Base-by-base conservation (phyloP, 2,888 invertebrate genomes). In the Machimus atricapillus region DNA sequence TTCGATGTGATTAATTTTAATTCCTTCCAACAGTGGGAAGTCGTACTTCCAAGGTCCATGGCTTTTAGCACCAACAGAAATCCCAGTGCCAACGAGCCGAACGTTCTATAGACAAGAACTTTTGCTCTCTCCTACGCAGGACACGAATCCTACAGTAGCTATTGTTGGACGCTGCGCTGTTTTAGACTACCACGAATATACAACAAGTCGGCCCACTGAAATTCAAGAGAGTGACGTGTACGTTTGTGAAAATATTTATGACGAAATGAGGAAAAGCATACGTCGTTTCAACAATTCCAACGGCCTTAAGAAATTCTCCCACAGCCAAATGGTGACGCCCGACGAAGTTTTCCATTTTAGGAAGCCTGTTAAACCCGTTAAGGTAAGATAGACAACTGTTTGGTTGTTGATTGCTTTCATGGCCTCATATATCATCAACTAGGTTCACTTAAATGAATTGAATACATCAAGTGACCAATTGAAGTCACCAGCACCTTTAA, bases 41-140 rank as follows among this genome's bases (percentile, higher is more conserved):
- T 96, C 97, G 86, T 98, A 96, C 91, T 98, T 99, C 93, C 97
- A 97, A 88, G 99, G 99, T 0, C 98, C 98, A 0, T 98, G 97
- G 96, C 95, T 99, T 89, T 95, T 99, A 86, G 95, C 97, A 81
- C 98, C 99, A 0, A 94, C 95, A 1, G 99, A 99, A 92, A 96
- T 98, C 16, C 85, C 88, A 73, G 46, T 81, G 14, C 95, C 96
- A 14, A 96, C 97, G 90, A 94, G 96, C 5, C 93, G 95, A 93
- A 94, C 97, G 81, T 98, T 98, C 93, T 99, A 97, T 93, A 96
- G 97, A 90, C 97, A 98, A 93, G 99, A 99, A 93, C 95, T 99
- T 88, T 95, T 99, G 90, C 93, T 98, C 52, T 98, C 98, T 43
- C 96, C 97, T 0, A 95, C 97, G 89, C 98, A 98, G 91, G 98